These are phyloP conservation scores for Drosophila carrolli DNA, from an alignment of 1,140 invertebrate genomes.

Conservation along the genomic window DNA sequence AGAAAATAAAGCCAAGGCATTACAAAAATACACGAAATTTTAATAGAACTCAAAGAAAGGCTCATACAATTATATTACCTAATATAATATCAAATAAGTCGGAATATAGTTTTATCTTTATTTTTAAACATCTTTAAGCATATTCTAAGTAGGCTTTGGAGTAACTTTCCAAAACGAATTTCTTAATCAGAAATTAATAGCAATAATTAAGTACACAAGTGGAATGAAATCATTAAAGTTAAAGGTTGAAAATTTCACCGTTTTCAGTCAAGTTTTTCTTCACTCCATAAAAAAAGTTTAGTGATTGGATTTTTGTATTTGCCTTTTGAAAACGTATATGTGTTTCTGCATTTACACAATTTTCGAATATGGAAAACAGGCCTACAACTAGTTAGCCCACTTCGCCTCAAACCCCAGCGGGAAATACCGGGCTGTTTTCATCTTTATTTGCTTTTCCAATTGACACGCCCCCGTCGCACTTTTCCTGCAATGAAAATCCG, in stretches of 20 bases:
- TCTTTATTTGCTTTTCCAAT: constrained; percentile 43
- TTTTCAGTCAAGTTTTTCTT: too few species aligned
- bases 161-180: too few species aligned
- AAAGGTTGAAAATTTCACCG: too few species aligned
- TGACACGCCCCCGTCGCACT: constrained; percentile 14
- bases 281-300: not conserved
- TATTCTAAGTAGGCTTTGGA: too few species aligned
- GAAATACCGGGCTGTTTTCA: constrained; percentile 18
- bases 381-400: not conserved
- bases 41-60: not conserved
- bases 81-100: too few species aligned
- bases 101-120: too few species aligned
- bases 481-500: constrained; percentile 2
- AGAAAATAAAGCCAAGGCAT: not conserved
- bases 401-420: constrained; percentile 1
- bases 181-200: too few species aligned
- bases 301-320: not conserved
- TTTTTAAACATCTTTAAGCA: too few species aligned
- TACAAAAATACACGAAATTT: not conserved
- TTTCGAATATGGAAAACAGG: constrained; percentile 18
- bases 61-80: too few species aligned
- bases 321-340: not conserved
- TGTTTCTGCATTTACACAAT: not conserved
- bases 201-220: too few species aligned
- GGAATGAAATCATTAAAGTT: too few species aligned